phyloP scores from a whole-genome alignment of 2,113 vertebrate genomes.

The Hippocampus abdominalis region DNA sequence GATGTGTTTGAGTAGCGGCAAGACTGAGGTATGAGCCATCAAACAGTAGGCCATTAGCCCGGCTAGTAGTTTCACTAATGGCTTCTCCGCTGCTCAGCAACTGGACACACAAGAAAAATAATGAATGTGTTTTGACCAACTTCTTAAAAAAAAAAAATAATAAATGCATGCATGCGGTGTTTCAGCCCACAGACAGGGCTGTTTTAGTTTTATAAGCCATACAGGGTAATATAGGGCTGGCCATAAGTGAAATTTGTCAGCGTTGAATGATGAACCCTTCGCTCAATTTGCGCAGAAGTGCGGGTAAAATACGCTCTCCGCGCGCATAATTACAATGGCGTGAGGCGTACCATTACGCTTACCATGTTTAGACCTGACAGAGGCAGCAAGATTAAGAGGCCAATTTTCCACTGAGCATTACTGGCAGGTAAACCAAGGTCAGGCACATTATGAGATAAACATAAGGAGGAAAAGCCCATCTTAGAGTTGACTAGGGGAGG shows the following conservation, averaged over 20 bases:
- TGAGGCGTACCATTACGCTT: constrained; percentile 10
- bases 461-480: constrained; percentile 55
- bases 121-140: constrained; percentile 35
- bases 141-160: constrained; percentile 23
- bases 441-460: constrained; percentile 60
- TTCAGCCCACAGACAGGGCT: constrained; percentile 31
- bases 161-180: constrained; percentile 1
- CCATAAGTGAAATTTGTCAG: constrained; percentile 32
- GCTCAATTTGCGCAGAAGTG: constrained; percentile 32
- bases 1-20: constrained; percentile 20
- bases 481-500: constrained; percentile 42
- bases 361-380: constrained; percentile 21
- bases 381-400: constrained; percentile 39
- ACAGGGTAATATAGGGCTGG: constrained; percentile 35
- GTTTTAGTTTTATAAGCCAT: constrained; percentile 25
- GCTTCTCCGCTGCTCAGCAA: constrained; percentile 48
- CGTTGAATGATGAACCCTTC: constrained; percentile 37
- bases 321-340: constrained; percentile 7
- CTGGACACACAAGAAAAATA: constrained; percentile 50
- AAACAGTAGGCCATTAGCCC: constrained; percentile 40
- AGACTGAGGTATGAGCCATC: constrained; percentile 69
- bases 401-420: constrained; percentile 31
- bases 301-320: constrained; percentile 18
- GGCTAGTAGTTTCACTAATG: constrained; percentile 31
- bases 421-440: constrained; percentile 57